Conservation (phyloP, 2,113 vertebrate genomes). For the Prietella phreatophila region DNA sequence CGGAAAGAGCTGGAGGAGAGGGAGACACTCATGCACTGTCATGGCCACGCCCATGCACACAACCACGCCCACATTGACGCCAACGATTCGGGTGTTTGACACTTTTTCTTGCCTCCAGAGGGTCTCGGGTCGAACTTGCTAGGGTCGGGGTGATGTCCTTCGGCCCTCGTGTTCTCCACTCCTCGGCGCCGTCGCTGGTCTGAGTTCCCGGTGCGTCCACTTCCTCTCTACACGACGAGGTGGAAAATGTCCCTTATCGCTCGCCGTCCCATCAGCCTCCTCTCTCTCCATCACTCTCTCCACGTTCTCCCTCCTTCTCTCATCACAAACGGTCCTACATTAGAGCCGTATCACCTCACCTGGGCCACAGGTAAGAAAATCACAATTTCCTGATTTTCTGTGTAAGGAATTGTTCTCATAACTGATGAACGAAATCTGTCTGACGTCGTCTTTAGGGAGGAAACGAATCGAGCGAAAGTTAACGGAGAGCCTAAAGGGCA, state of each 20-base stretch:
- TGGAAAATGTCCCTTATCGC: conserved; percentile 81
- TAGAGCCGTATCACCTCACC: conserved; percentile 80
- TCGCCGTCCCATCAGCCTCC: conserved; percentile 86
- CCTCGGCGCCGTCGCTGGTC: conserved; percentile 76
- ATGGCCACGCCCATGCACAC: conserved; percentile 76
- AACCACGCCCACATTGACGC: conserved; percentile 77
- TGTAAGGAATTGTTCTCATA: not conserved
- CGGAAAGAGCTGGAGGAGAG: conserved; percentile 92
- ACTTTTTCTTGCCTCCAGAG: conserved; percentile 59
- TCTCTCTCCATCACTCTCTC: conserved; percentile 79
- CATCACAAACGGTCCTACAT: conserved; percentile 87
- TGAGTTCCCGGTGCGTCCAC: conserved; percentile 89
- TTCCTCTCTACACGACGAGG: conserved; percentile 89
- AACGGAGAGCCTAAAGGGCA: conserved; percentile 87
- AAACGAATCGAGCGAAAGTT: conserved; percentile 83
- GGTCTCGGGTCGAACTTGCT: conserved; percentile 88
- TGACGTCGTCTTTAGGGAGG: conserved; percentile 81
- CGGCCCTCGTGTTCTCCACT: conserved; percentile 80
- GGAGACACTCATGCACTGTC: conserved; percentile 84
- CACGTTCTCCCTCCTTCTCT: conserved; percentile 87
- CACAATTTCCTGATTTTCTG: too few relatives aligned
- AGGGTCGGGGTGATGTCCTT: conserved; percentile 75
- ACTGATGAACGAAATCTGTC: not conserved
- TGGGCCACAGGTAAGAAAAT: conserved; percentile 85
- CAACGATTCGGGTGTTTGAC: conserved; percentile 87